phyloP scores from a whole-genome alignment of 2,888 invertebrate genomes.

The Hyposoter dolosus region DNA sequence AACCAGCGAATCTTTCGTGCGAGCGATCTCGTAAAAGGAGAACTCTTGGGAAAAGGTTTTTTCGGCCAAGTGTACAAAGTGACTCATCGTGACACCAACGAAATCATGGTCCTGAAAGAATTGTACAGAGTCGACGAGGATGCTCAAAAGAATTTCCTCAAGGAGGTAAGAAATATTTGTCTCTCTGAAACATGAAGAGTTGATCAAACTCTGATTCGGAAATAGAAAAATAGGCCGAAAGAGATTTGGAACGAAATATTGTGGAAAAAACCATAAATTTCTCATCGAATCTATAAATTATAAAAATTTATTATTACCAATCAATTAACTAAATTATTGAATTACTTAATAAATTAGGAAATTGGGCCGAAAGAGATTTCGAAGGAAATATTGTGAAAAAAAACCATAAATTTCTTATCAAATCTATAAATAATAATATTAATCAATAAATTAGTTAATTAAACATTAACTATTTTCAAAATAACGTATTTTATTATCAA shows the following conservation, averaged over 20 bases:
- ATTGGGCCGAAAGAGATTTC: too few species aligned
- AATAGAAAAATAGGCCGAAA: background rate
- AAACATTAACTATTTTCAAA: too few species aligned
- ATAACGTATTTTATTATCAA: too few species aligned
- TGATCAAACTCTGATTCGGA: constrained; percentile 12
- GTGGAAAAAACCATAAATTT: too few species aligned
- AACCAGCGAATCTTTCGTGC: constrained; percentile 94
- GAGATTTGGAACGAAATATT: background rate
- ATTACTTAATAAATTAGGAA: too few species aligned
- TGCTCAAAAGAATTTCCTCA: constrained; percentile 96
- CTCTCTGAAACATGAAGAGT: background rate
- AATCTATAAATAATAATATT: too few species aligned
- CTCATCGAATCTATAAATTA: too few species aligned
- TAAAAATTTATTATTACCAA: background rate
- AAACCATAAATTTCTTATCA: too few species aligned
- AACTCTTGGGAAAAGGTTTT: constrained; percentile 96
- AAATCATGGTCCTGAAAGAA: constrained; percentile 98
- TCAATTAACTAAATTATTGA: background rate
- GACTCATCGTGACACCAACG: constrained; percentile 95
- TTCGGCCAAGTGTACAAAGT: constrained; percentile 97
- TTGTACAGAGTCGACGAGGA: constrained; percentile 97
- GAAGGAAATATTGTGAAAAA: too few species aligned
- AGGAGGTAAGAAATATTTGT: constrained; percentile 88
- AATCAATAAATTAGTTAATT: too few species aligned
- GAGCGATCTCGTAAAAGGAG: constrained; percentile 95